phyloP scores from a whole-genome alignment of 2,888 invertebrate species.

The Blastobasis adustella region DNA sequence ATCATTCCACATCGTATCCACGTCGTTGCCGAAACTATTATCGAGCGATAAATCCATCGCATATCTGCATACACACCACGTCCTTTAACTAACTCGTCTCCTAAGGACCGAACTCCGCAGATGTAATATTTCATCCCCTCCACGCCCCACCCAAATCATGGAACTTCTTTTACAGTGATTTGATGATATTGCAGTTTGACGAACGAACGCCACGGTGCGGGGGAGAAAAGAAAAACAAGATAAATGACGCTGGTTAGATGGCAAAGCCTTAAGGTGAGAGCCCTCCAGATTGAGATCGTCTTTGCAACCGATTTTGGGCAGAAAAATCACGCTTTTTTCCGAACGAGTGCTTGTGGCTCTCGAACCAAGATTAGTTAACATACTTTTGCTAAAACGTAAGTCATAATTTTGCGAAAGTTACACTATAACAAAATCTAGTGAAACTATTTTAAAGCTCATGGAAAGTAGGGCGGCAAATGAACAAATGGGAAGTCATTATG shows the following conservation, averaged over 20 bases:
- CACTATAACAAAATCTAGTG: too few relatives aligned
- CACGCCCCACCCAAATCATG: constrained; percentile 51
- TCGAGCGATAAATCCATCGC: constrained; percentile 8
- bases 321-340: too few relatives aligned
- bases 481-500: too few relatives aligned
- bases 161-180: constrained; percentile 71
- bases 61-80: neutral
- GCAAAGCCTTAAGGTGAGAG: neutral
- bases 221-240: constrained; percentile 55
- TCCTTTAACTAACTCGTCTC: constrained; percentile 28
- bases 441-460: too few relatives aligned
- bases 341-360: too few relatives aligned
- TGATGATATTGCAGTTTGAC: constrained; percentile 73
- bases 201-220: constrained; percentile 39
- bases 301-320: too few relatives aligned
- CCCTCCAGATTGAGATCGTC: too few relatives aligned
- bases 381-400: too few relatives aligned
- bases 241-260: constrained; percentile 41
- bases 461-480: too few relatives aligned
- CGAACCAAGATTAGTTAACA: too few relatives aligned
- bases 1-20: too few relatives aligned
- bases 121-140: constrained; percentile 69
- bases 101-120: constrained; percentile 51
- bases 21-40: neutral
- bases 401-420: too few relatives aligned